Base-by-base conservation (phyloP, 2,113 vertebrate genomes). In the Martes martes region DNA sequence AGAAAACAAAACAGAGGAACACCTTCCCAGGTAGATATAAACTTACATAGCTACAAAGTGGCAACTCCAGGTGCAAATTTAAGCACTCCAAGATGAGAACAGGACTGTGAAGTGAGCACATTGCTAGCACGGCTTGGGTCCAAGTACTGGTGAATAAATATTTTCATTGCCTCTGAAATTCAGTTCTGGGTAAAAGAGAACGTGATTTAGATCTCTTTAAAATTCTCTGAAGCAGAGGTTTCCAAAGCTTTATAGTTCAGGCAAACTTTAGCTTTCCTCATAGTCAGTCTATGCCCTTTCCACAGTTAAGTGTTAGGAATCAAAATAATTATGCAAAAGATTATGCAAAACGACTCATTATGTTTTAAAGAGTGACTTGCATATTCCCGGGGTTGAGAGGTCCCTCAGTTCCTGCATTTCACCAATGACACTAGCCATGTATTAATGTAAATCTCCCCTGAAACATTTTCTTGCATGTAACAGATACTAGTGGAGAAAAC, bases 251-350 rank as follows among this genome's bases (percentile, higher is more conserved):
- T 63, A 69, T 15, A 79, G 28, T n/a, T 89, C 39, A 61, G 26
- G 42, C n/a, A 81, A 78, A 78, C 39, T 94, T 88, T 36, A 91
- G 71, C 33, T 95, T 96, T 94, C 63, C 8, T 42, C 33, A 67
- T 31, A 88, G 39, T 39, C 42, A 61, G 3, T 87, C 9, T 78
- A 23, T 90, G 73, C 47, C 63, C 33, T 95, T 97, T 63, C 63
- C 42, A 85, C 4, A 67, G 81, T 63, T 91, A 67, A 87, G 15
- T 59, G 67, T 61, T 89, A 96, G 79, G 55, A 96, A 87, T 94
- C 23, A 82, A 97, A 96, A 89, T 69, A 81, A 97, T 96, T 80
- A 94, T 89, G 47, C 31, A 86, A 89, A 86, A 86, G 23, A 80
- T 85, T 59, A 81, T 59, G n/a, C 79, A 95, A 90, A 93, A 69